Conservation (phyloP, 2,113 vertebrate species). For the Dasypus novemcinctus region DNA sequence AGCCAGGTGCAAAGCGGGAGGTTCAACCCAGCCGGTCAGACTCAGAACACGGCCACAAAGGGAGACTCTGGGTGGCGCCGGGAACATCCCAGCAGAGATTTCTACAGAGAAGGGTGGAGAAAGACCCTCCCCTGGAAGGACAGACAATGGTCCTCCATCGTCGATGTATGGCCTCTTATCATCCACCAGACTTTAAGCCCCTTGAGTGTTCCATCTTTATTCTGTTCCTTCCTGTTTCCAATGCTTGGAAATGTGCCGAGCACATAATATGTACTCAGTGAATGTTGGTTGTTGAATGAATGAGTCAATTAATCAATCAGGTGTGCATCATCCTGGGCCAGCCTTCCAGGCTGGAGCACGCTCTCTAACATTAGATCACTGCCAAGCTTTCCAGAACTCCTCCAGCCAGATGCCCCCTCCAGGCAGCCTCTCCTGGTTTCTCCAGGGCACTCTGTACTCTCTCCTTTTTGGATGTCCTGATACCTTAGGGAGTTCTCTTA, state of each 20-base stretch:
- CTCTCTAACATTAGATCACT: background rate
- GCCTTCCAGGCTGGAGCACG: background rate
- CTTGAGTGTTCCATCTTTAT: background rate
- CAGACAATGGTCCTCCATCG: background rate
- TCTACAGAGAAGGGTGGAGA: too few relatives aligned
- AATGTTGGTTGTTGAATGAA: background rate
- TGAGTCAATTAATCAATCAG: background rate
- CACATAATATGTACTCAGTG: background rate
- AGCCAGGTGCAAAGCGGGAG: accelerated
- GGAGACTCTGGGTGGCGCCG: background rate
- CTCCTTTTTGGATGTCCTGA: background rate
- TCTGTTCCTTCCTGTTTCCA: background rate
- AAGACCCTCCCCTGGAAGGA: background rate
- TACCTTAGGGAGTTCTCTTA: background rate
- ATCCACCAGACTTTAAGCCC: background rate
- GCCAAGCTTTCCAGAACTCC: background rate
- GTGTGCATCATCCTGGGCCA: background rate
- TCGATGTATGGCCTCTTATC: background rate
- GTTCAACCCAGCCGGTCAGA: background rate
- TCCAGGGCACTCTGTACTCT: background rate
- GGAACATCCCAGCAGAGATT: background rate
- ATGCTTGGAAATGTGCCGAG: background rate
- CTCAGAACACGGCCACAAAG: too few relatives aligned
- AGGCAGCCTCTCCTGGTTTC: background rate
- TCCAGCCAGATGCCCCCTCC: background rate